phyloP scores from a whole-genome alignment of 2,888 invertebrate genomes.

The Eilema sororculum region DNA sequence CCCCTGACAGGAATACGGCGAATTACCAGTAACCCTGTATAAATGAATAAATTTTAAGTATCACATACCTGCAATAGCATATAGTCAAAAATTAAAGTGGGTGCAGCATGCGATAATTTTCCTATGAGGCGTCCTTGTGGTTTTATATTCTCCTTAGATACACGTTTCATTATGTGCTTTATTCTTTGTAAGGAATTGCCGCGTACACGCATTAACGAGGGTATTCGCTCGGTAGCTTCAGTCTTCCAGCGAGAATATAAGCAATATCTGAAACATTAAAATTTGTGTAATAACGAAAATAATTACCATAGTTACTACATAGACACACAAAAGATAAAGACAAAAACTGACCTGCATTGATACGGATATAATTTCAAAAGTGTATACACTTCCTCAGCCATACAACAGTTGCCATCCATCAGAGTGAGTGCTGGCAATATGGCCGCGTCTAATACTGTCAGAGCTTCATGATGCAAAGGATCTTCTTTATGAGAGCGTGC shows the following conservation, averaged over 20 bases:
- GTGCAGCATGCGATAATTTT: conserved; percentile 98
- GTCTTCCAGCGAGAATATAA: conserved; percentile 99
- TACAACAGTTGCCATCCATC: conserved; percentile 97
- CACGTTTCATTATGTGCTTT: conserved; percentile 98
- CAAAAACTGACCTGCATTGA: conserved; percentile 89
- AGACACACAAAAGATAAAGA: conserved; percentile 8
- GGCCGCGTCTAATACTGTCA: conserved; percentile 95
- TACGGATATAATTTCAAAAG: conserved; percentile 95
- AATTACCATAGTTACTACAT: not conserved
- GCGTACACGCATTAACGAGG: conserved; percentile 93
- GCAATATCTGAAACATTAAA: conserved; percentile 88
- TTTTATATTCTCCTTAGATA: conserved; percentile 99
- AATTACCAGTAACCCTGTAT: too few relatives aligned
- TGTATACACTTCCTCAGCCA: conserved; percentile 98
- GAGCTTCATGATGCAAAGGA: conserved; percentile 92
- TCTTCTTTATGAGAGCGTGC: conserved; percentile 77
- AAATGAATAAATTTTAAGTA: too few relatives aligned
- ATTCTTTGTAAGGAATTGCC: conserved; percentile 96
- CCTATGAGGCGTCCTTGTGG: conserved; percentile 98
- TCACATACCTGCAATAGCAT: conserved; percentile 87
- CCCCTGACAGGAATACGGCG: too few relatives aligned
- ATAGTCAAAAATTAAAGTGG: conserved; percentile 98
- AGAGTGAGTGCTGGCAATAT: conserved; percentile 96
- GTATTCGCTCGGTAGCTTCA: conserved; percentile 91
- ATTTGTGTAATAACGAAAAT: not conserved